These are phyloP conservation scores for Enteromius argenteus DNA, from an alignment of 2,797 vertebrate species.

Conservation along the genomic window DNA sequence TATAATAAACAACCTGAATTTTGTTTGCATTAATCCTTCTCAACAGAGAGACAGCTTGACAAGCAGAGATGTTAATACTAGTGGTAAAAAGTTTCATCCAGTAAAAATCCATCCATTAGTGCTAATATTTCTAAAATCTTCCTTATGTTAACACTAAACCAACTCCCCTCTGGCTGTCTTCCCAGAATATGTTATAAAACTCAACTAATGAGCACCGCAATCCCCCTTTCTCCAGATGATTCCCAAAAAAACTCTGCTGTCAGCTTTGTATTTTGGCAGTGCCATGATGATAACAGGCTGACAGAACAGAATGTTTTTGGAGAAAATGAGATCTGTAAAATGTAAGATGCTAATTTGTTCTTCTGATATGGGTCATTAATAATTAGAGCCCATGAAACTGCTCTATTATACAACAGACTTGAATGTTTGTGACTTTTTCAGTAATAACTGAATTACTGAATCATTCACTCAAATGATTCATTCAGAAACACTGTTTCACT, in stretches of 20 bases:
- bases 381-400: neutral
- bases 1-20: constrained; percentile 6
- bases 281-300: constrained; percentile 22
- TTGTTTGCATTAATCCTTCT: neutral
- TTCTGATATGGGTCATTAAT: neutral
- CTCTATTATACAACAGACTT: neutral
- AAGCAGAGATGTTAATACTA: neutral
- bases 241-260: constrained; percentile 27
- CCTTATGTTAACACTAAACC: constrained; percentile 12
- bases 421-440: neutral
- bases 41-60: constrained; percentile 2
- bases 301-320: neutral
- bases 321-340: neutral
- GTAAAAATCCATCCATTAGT: constrained; percentile 7
- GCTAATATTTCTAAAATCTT: constrained; percentile 28
- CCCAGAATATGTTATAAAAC: constrained; percentile 46
- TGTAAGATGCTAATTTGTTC: neutral
- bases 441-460: constrained; percentile 2
- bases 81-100: neutral
- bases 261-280: neutral
- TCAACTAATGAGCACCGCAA: constrained; percentile 28
- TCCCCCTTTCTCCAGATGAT: neutral
- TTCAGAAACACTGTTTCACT: neutral
- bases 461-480: neutral
- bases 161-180: constrained; percentile 30